Percentiles rank a stretch among this genome's conserved stretches.
These are phyloP conservation scores for Griposia aprilina DNA, from an alignment of 2,888 invertebrate species.

Conservation along the genomic window DNA sequence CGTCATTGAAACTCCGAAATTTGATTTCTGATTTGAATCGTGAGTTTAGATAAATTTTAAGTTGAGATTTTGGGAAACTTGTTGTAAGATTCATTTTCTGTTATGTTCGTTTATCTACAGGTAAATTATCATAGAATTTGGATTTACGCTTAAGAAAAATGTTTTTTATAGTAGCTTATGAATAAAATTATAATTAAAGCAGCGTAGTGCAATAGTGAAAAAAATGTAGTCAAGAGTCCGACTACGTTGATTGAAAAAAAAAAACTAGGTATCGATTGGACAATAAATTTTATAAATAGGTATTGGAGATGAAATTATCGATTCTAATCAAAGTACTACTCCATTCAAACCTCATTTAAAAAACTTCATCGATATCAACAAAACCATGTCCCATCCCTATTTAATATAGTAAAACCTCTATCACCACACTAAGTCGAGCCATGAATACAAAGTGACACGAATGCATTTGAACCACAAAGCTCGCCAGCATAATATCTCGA, in stretches of 20 bases:
- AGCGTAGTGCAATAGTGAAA: not conserved
- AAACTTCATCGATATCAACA: conserved; percentile 50
- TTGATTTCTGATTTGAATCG: conserved; percentile 58
- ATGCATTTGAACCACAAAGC: conserved; percentile 62
- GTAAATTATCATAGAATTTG: not conserved
- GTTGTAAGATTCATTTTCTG: not conserved
- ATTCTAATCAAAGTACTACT: not conserved
- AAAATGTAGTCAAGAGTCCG: too few relatives aligned
- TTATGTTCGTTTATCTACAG: not conserved
- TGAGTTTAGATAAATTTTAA: conserved; percentile 42
- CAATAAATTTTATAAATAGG: not conserved
- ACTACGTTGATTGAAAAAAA: not conserved
- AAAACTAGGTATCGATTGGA: not conserved
- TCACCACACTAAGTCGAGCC: conserved; percentile 62
- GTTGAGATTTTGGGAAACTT: conserved; percentile 6
- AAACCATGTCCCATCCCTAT: conserved; percentile 57
- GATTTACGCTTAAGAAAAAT: too few relatives aligned
- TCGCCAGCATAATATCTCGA: conserved; percentile 43
- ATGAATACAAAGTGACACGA: conserved; percentile 74
- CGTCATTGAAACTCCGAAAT: conserved; percentile 59
- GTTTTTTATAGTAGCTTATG: not conserved
- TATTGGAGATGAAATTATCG: not conserved
- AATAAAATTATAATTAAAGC: not conserved
- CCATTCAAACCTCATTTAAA: not conserved
- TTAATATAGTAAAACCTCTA: conserved; percentile 67